Evolutionary conservation across 1,140 invertebrate species (phyloP), one percentile per base, ranked within the genome.

Genomic region (Cotesia chilonis): DNA sequence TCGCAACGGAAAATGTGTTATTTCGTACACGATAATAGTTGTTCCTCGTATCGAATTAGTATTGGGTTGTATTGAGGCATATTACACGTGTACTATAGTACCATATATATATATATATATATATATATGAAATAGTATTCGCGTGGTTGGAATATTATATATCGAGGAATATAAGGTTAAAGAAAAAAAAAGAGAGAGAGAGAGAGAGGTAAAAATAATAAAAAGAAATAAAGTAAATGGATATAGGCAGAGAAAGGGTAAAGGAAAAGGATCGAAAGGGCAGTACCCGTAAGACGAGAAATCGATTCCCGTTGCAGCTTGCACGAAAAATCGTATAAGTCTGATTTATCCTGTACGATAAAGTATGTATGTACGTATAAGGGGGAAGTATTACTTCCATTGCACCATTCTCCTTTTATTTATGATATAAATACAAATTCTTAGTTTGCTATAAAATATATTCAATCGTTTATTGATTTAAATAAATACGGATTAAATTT

Each of bases 171-270:
- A 38, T 14, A 66, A 52, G 60, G 28, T 68, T 57, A 69, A 37
- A 65, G 70, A 65, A 51, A 2, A 52, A 57, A n/a, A n/a, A n/a
- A n/a, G n/a, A n/a, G 37, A 66, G 70, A 65, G 52, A 20, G 65
- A 41, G 54, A 20, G 20, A 63, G n/a, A 73, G 28, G 55, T 71
- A 57, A 60, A 51, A 64, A 37, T 17, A 60, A 20, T 20, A 12
- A 17, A 75, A 47, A 77, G 14, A 61, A 71, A 54, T 60, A 38
- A 38, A 61, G 63, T 57, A 71, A 64, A 52, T 72, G 67, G n/a
- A 55, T 59, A 66, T 20, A 47, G 3, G 7, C 41, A 6, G 41
- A 47, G 41, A 61, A 74, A 54, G 37, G n/a, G 57, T n/a, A 69
- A 17, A 64, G 51, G 47, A 28, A 47, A 20, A 63, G 17, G 38